A percentile compares a stretch with the other conserved stretches of the same genome.
Conservation (phyloP, 2,797 vertebrate genomes). For the Myoxocephalus aenaeus region DNA sequence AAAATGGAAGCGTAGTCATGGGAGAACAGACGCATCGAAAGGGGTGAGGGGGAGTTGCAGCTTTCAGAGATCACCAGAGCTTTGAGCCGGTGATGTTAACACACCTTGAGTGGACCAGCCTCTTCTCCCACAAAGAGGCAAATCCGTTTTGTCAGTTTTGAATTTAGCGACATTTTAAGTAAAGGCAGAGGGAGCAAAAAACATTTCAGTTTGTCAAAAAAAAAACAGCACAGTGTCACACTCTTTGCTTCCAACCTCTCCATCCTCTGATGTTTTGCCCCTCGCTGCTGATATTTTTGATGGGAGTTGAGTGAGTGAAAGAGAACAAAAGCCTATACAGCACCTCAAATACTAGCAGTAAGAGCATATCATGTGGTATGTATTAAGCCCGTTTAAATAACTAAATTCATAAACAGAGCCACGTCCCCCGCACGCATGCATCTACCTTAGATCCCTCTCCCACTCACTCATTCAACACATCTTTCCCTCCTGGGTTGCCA, state of each 20-base stretch:
- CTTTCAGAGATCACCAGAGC: slow-evolving; percentile 53
- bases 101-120: slow-evolving; percentile 66
- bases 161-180: slow-evolving; percentile 76
- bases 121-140: slow-evolving; percentile 57
- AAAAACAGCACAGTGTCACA: slow-evolving; percentile 76
- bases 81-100: slow-evolving; percentile 69
- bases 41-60: slow-evolving; percentile 6
- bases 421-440: slow-evolving; percentile 75
- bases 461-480: slow-evolving; percentile 83
- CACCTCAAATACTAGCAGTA: slow-evolving; percentile 45
- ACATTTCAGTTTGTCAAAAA: slow-evolving; percentile 76
- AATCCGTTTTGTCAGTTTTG: slow-evolving; percentile 75
- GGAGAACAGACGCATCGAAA: slow-evolving; percentile 30
- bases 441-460: slow-evolving; percentile 80
- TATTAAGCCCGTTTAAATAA: slow-evolving; percentile 73
- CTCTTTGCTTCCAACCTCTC: slow-evolving; percentile 26
- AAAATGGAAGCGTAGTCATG: neutral
- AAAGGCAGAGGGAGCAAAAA: slow-evolving; percentile 39
- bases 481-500: slow-evolving; percentile 83
- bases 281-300: slow-evolving; percentile 70
- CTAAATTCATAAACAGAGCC: slow-evolving; percentile 80
- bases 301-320: slow-evolving; percentile 43
- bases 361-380: slow-evolving; percentile 60
- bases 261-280: slow-evolving; percentile 61
- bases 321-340: slow-evolving; percentile 46